Conservation (phyloP, 2,888 invertebrate genomes). For the Acanthosepion lycidas region DNA sequence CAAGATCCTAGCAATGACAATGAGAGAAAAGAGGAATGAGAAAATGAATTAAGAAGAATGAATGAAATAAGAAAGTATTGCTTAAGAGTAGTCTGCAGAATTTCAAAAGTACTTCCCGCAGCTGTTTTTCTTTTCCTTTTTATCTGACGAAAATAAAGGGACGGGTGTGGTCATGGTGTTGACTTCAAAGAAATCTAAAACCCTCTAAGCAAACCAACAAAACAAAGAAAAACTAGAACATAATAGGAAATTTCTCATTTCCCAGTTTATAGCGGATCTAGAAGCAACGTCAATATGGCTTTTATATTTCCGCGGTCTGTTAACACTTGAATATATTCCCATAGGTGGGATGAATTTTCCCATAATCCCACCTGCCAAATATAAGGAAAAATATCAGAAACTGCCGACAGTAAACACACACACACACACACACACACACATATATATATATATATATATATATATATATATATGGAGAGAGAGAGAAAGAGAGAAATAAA, state of each 20-base stretch:
- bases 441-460: not conserved
- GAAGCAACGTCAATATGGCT: not conserved
- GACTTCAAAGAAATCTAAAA: not conserved
- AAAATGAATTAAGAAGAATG: too few species aligned
- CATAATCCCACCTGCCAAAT: not conserved
- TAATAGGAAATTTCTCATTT: not conserved
- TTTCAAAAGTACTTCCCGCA: not conserved
- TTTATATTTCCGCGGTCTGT: slow-evolving; percentile 11
- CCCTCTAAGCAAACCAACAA: not conserved
- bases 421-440: not conserved
- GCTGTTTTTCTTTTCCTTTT: not conserved
- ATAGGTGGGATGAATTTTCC: not conserved
- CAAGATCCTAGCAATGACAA: too few species aligned
- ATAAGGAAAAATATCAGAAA: not conserved
- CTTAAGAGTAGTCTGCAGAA: not conserved
- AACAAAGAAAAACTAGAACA: not conserved
- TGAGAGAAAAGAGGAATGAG: too few species aligned
- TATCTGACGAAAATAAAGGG: not conserved
- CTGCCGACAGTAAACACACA: not conserved
- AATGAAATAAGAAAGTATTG: too few species aligned
- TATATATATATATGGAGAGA: not conserved
- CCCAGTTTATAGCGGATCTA: not conserved
- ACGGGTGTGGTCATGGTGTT: not conserved
- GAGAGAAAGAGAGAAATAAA: too few species aligned
- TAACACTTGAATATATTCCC: not conserved